Conservation (phyloP, 2,797 vertebrate genomes). For the Acanthiza pusilla region DNA sequence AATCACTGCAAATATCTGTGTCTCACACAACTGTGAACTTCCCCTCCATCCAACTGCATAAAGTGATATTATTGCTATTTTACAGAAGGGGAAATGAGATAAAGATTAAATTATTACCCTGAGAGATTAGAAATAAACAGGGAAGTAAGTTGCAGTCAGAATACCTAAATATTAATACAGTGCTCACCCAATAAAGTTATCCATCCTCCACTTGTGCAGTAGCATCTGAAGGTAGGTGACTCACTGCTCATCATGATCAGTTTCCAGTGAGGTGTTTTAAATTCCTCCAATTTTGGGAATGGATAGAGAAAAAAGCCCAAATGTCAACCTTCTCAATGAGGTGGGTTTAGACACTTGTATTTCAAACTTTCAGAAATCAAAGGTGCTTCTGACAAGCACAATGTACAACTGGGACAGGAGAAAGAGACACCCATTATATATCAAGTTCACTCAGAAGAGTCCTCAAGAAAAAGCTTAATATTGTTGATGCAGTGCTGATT, state of each 20-base stretch:
- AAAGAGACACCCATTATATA: neutral
- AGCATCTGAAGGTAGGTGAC: neutral
- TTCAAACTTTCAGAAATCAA: neutral
- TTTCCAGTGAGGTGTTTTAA: neutral
- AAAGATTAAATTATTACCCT: neutral
- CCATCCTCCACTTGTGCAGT: neutral
- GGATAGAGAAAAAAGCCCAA: neutral
- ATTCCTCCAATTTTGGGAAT: neutral
- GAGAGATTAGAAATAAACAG: neutral
- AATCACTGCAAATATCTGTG: neutral
- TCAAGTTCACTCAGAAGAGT: neutral
- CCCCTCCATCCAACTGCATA: neutral
- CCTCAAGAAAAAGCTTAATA: neutral
- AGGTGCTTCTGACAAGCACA: neutral
- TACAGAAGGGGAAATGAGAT: neutral
- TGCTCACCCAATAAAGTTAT: neutral
- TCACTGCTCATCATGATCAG: rapidly evolving
- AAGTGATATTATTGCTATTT: neutral
- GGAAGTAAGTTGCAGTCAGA: neutral
- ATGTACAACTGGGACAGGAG: neutral
- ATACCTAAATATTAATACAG: neutral
- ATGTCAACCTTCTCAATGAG: neutral
- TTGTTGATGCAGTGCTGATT: neutral
- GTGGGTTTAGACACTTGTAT: neutral
- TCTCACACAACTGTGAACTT: neutral